Evolutionary conservation across 2,888 invertebrate genomes (phyloP).

Genomic region (Yponomeuta plumbellus): DNA sequence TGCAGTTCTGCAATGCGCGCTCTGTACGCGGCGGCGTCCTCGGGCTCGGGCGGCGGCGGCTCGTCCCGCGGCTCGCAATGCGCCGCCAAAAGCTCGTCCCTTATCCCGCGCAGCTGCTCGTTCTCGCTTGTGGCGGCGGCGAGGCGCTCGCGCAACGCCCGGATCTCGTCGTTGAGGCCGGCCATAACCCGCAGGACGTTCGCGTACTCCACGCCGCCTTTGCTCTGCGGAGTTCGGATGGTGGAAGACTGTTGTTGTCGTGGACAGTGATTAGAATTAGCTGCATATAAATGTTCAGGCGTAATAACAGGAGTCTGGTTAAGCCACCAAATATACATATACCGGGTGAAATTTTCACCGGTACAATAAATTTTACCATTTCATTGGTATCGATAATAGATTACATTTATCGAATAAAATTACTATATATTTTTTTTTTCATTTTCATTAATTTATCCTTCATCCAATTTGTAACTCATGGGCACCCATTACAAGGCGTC

Average conservation of each 20-base stretch:
- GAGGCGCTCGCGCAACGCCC: constrained; percentile 55
- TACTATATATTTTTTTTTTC: no score
- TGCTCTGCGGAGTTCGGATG: constrained; percentile 36
- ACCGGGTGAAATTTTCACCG: no score
- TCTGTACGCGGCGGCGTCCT: constrained; percentile 44
- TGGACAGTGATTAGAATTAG: no score
- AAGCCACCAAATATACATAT: no score
- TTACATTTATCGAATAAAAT: no score
- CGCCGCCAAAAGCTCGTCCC: constrained; percentile 62
- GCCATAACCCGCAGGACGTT: constrained; percentile 66
- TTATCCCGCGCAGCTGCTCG: constrained; percentile 52
- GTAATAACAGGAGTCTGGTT: no score
- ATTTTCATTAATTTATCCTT: no score
- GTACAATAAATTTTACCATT: no score
- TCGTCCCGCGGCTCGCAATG: constrained; percentile 35
- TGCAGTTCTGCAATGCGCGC: constrained; percentile 55
- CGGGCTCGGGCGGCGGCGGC: constrained; percentile 24
- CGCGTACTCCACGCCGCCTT: constrained; percentile 62
- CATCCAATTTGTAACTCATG: no score
- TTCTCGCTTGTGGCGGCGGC: constrained; percentile 41
- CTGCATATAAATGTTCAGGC: no score
- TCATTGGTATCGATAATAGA: no score
- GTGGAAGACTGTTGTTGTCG: neutral
- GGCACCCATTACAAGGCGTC: no score
- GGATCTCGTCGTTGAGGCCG: constrained; percentile 68